phyloP scores from a whole-genome alignment of 2,113 vertebrate genomes.

The Acanthochromis polyacanthus region DNA sequence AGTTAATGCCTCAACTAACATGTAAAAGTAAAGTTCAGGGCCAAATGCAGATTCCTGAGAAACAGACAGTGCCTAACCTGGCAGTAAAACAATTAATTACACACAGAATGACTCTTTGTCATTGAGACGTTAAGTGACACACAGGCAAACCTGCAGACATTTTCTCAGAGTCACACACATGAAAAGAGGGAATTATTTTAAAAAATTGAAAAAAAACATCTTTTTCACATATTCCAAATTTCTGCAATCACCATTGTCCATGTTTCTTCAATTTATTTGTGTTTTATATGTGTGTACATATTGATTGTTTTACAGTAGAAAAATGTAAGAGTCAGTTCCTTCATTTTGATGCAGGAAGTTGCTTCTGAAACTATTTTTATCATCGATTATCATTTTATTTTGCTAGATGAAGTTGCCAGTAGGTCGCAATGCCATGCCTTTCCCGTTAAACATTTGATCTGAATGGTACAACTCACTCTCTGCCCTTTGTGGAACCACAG shows the following conservation, averaged over 20 bases:
- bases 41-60: slow-evolving; percentile 75
- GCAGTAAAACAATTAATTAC: slow-evolving; percentile 75
- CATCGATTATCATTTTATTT: no score
- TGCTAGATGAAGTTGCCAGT: no score
- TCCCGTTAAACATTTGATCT: no score
- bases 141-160: slow-evolving; percentile 1
- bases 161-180: neutral
- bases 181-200: neutral
- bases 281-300: no score
- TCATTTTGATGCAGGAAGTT: no score
- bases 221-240: neutral
- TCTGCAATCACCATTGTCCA: neutral
- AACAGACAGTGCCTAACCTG: slow-evolving; percentile 56
- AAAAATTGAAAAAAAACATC: neutral
- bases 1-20: slow-evolving; percentile 78
- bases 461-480: no score
- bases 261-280: slow-evolving; percentile 6
- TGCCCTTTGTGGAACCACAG: slow-evolving; percentile 10
- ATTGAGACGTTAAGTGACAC: slow-evolving; percentile 38
- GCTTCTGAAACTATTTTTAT: no score
- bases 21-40: slow-evolving; percentile 82
- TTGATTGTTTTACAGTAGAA: no score
- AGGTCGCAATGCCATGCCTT: no score
- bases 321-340: no score
- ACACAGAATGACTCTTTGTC: slow-evolving; percentile 49